A percentile compares a stretch with the other conserved stretches of the same genome.
Evolutionary conservation across 1,140 invertebrate species (phyloP).

Genomic region (Eufriesea mexicana): DNA sequence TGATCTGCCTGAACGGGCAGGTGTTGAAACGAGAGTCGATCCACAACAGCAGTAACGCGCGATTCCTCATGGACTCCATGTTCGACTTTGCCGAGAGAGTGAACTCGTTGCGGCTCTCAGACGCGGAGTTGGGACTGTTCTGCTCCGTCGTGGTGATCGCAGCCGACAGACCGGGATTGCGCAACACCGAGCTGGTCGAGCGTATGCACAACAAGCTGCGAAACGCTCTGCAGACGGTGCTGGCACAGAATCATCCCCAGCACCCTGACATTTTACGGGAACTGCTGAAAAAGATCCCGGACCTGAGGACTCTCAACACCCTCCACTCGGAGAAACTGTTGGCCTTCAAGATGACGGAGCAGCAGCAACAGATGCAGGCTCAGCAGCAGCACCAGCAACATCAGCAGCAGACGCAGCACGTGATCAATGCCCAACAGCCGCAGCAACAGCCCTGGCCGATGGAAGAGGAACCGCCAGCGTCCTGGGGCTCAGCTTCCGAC

Average conservation of each 20-base stretch:
- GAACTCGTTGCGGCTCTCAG: constrained; percentile 93
- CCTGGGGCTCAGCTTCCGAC: constrained; percentile 88
- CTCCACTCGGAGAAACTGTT: constrained; percentile 97
- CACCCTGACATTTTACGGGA: constrained; percentile 91
- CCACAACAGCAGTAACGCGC: constrained; percentile 93
- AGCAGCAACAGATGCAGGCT: constrained; percentile 90
- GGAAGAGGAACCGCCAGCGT: constrained; percentile 77
- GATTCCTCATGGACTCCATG: constrained; percentile 97
- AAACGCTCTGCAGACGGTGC: constrained; percentile 92
- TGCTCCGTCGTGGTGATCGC: constrained; percentile 97
- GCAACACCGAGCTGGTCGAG: constrained; percentile 95
- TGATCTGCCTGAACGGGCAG: constrained; percentile 96
- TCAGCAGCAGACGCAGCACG: constrained; percentile 71
- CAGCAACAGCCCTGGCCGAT: constrained; percentile 84
- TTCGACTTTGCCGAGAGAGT: constrained; percentile 98
- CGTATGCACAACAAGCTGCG: constrained; percentile 95
- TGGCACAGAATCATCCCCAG: constrained; percentile 92
- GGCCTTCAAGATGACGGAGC: constrained; percentile 95
- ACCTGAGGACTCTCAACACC: constrained; percentile 96
- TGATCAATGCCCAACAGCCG: constrained; percentile 74
- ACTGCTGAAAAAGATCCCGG: constrained; percentile 96
- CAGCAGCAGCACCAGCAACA: constrained; percentile 78
- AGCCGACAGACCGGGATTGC: constrained; percentile 94
- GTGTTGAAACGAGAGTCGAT: constrained; percentile 94
- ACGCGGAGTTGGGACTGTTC: constrained; percentile 96